Evolutionary conservation across 2,797 vertebrate species (phyloP).

Genomic region (Cuniculus paca): DNA sequence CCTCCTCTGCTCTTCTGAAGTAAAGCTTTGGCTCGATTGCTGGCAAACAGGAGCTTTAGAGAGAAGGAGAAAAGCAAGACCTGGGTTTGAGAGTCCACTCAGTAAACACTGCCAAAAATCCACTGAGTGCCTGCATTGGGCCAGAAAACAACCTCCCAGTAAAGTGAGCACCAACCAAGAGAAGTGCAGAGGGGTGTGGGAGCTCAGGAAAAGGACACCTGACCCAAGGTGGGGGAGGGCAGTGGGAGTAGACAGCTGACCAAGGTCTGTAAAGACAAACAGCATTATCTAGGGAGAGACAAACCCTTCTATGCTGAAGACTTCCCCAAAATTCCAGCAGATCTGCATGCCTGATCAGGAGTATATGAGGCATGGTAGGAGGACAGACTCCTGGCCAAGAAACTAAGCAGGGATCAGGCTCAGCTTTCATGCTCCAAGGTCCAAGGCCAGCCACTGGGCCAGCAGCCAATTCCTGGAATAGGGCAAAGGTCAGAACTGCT

Average conservation of each 20-base stretch:
- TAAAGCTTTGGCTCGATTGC: not conserved
- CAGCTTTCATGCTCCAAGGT: conserved; percentile 7
- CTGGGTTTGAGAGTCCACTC: not conserved
- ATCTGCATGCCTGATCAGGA: not conserved
- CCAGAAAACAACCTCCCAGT: not conserved
- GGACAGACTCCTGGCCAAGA: conserved; percentile 4
- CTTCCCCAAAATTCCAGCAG: not conserved
- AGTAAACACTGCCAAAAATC: not conserved
- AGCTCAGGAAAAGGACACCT: not conserved
- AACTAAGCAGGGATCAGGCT: not conserved
- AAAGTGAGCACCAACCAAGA: not conserved
- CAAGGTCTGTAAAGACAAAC: not conserved
- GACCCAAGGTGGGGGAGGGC: too few species aligned
- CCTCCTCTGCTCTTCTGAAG: not conserved
- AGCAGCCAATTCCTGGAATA: not conserved
- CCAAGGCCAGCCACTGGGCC: not conserved
- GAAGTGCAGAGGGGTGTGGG: too few species aligned
- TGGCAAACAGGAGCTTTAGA: not conserved
- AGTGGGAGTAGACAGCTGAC: not conserved
- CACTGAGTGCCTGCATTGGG: not conserved
- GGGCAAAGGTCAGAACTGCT: not conserved
- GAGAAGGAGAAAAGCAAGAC: not conserved
- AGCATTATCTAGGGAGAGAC: not conserved
- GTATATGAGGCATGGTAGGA: not conserved
- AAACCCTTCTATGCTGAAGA: not conserved